Percentiles rank a stretch among this genome's conserved stretches.
phyloP scores from a whole-genome alignment of 1,140 invertebrate species.

The Polypedilum pembai region DNA sequence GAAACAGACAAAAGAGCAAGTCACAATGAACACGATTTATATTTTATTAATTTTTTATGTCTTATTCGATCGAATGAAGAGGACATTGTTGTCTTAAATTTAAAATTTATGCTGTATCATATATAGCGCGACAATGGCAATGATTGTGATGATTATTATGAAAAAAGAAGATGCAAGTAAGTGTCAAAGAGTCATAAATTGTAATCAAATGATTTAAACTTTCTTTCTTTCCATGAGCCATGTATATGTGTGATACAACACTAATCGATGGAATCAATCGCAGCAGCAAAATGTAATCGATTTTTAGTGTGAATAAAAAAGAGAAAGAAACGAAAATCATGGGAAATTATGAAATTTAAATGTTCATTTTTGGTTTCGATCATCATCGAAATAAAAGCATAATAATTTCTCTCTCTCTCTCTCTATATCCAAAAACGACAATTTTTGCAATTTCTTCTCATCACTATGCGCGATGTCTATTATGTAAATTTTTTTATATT shows the following conservation, averaged over 20 bases:
- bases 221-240: neutral
- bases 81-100: too few species aligned
- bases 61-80: too few species aligned
- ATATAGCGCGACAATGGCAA: too few species aligned
- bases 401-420: neutral
- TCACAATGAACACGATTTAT: too few species aligned
- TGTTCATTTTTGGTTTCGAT: neutral
- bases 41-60: too few species aligned
- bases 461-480: neutral
- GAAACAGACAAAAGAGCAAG: too few species aligned
- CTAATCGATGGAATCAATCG: neutral
- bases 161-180: too few species aligned
- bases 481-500: neutral
- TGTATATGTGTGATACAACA: neutral
- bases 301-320: neutral
- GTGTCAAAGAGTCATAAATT: constrained; percentile 7
- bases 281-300: neutral
- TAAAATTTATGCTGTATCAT: too few species aligned
- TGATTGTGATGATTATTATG: too few species aligned
- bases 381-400: neutral
- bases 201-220: constrained; percentile 8
- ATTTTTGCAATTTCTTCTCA: neutral
- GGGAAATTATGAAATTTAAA: neutral
- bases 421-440: neutral
- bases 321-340: neutral